Evolutionary conservation across 1,140 invertebrate genomes (phyloP), one percentile per base, ranked within the genome.

Genomic region (Eumaeus atala): DNA sequence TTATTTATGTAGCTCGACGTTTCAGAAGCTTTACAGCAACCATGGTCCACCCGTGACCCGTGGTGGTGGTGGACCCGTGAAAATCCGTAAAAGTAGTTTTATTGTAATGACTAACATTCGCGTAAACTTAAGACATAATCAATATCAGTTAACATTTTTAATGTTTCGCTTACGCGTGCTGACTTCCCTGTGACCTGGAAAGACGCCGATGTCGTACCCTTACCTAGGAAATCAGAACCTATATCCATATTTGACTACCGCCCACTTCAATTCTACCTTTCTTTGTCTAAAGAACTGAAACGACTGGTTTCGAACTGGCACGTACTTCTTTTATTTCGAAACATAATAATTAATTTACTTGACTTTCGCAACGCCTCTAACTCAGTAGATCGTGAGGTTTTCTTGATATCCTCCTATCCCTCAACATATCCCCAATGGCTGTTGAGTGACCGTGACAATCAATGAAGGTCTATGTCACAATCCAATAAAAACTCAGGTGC

Each of bases 221-320:
- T 48, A 48, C 42, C 53, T n/a, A 54, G 48, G 35, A 47, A 47
- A 36, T 1, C 44, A 17, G 35, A 48, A 10, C 53, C 33, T 11
- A 11, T 11, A 28, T 5, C 1, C 1, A 28, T 36, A 9, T 48
- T 12, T 11, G 42, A 54, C 17, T 54, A 17, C 10, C 53, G 53
- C 16, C 53, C 44, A 51, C 36, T 35, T 36, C 33, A 7, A 51
- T 51, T 14, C 2, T 51, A 1, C 49, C 50, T 11, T 51, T 38
- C n/a, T 9, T 37, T 8, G 9, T 11, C 4, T 36, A 51, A n/a
- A n/a, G n/a, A n/a, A n/a, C n/a, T n/a, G n/a, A n/a, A n/a, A n/a
- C n/a, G n/a, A n/a, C n/a, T n/a, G n/a, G n/a, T n/a, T n/a, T n/a
- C n/a, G n/a, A n/a, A n/a, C n/a, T n/a, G n/a, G n/a, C n/a, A 38